Evolutionary conservation across 2,888 invertebrate genomes (phyloP).

Genomic region (Chironomus riparius): DNA sequence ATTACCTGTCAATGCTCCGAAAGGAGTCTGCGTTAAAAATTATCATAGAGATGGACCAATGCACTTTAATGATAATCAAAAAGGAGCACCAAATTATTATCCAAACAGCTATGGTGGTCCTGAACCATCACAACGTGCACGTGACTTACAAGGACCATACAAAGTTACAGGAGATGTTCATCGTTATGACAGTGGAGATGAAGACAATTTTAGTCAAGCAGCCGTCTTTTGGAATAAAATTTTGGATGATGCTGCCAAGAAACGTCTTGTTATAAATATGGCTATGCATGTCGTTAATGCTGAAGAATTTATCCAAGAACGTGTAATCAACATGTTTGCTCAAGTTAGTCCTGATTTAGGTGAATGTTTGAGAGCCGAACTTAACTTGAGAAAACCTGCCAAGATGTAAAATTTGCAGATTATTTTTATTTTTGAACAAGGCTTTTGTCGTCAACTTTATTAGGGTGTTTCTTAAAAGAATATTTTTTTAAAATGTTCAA

Average conservation of each 20-base stretch:
- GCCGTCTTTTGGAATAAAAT: slow-evolving; percentile 72
- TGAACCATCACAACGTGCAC: slow-evolving; percentile 56
- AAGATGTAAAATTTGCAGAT: slow-evolving; percentile 38
- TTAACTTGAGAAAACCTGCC: slow-evolving; percentile 52
- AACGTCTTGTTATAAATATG: slow-evolving; percentile 69
- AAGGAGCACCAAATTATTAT: slow-evolving; percentile 86
- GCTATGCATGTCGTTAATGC: slow-evolving; percentile 68
- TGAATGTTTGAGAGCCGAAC: slow-evolving; percentile 55
- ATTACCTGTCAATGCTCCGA: slow-evolving; percentile 93
- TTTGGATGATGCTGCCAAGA: slow-evolving; percentile 61
- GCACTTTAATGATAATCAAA: slow-evolving; percentile 64
- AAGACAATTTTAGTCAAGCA: slow-evolving; percentile 86
- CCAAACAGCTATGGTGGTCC: slow-evolving; percentile 95
- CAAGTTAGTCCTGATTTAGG: slow-evolving; percentile 75
- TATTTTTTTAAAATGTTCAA: too few species aligned
- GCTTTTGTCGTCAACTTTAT: too few species aligned
- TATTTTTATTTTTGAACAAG: too few species aligned
- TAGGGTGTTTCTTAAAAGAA: too few species aligned
- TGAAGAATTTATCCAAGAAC: slow-evolving; percentile 76
- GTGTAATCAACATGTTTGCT: slow-evolving; percentile 74
- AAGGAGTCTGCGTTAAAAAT: slow-evolving; percentile 54
- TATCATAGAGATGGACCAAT: slow-evolving; percentile 88
- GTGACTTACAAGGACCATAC: slow-evolving; percentile 50
- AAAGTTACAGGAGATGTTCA: slow-evolving; percentile 63
- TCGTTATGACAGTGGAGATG: slow-evolving; percentile 65